Conservation (phyloP, 2,888 invertebrate genomes). For the Lysandra bellargus region DNA sequence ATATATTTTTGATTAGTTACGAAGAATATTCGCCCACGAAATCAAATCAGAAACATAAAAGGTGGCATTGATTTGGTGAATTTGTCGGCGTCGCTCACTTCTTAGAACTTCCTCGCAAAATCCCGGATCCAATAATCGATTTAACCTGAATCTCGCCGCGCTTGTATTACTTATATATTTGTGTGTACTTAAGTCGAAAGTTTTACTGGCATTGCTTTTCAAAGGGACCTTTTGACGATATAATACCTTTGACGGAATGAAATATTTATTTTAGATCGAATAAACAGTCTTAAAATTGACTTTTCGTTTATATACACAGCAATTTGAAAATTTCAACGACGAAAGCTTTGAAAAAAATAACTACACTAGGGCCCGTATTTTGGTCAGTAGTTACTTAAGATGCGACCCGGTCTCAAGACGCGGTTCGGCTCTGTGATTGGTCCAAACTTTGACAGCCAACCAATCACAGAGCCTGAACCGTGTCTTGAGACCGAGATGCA, state of each 20-base stretch:
- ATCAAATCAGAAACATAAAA: not conserved
- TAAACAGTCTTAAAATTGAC: not conserved
- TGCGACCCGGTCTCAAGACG: too few species aligned
- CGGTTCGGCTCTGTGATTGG: too few species aligned
- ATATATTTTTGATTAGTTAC: not conserved
- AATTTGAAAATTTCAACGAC: not conserved
- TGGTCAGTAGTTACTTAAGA: too few species aligned
- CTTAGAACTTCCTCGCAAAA: not conserved
- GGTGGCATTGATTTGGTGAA: not conserved
- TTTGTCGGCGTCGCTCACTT: not conserved
- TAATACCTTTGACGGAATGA: not conserved
- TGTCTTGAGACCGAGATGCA: too few species aligned
- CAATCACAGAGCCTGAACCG: too few species aligned
- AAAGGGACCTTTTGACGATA: not conserved
- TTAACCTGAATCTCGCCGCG: not conserved
- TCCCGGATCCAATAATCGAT: conserved; percentile 1
- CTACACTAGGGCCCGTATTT: too few species aligned
- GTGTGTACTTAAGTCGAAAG: conserved; percentile 12
- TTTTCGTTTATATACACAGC: not conserved
- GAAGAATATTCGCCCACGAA: not conserved
- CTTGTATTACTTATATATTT: not conserved
- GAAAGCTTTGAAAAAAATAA: too few species aligned
- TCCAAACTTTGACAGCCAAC: too few species aligned
- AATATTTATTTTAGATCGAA: not conserved
- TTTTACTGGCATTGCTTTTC: not conserved